Evolutionary conservation across 2,113 vertebrate species (phyloP), one percentile per base, ranked within the genome.

Genomic region (Scalopus aquaticus): DNA sequence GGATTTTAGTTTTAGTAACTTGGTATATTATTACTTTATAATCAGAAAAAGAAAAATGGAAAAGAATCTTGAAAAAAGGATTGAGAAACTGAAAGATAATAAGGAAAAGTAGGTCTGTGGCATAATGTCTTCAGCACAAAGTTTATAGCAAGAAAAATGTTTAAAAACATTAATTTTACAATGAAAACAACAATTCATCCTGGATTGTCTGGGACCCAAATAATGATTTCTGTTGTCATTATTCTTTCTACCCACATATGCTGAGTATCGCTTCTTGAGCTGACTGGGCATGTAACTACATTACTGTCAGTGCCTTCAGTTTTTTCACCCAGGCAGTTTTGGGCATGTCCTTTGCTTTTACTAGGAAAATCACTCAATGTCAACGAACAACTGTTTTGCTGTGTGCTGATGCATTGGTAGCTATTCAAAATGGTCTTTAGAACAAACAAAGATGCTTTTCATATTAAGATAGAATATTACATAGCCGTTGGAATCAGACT

Each of bases 321-420:
- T 95, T 92, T 91, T 92, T 51, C 62, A 54, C 5, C 46, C 35
- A 78, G 85, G 44, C 19, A 20, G 54, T 91, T 96, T 93, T 64
- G 93, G 92, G 56, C 74, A 51, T 65, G 90, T 51, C 37, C 46
- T 82, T 94, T 89, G 46, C 81, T 95, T 93, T 37, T 89, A 64
- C 42, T 62, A 62, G 69, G 73, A 83, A 80, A 92, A 72, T 87
- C 74, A 88, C 54, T 77, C 32, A 81, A 58, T 60, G 8, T 24
- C 83, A 51, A 87, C 76, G 93, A 70, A 37, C 49, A 72, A 95
- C 65, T 92, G 60, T 86, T 94, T 96, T 65, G 19, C 67, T 90
- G 32, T 78, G 54, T 70, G 5, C 65, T 77, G 39, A 60, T 91
- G 32, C 74, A 80, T 92, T 85, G 49, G 35, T 91, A 79, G 26